Base-by-base conservation (phyloP, 2,113 vertebrate species). In the Triplophysa tibetana region DNA sequence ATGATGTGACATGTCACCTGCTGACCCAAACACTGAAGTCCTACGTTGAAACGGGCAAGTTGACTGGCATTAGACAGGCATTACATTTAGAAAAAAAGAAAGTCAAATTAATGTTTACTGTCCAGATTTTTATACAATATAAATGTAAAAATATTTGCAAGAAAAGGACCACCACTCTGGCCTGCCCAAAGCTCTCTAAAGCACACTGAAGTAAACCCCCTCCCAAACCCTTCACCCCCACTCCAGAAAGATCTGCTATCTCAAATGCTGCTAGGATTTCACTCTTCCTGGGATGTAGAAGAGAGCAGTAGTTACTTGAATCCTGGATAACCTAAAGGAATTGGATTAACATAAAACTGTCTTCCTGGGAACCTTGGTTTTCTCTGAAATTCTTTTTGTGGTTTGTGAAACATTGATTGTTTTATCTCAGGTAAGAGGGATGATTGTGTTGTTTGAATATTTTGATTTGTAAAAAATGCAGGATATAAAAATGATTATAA, bases 111-210 rank as follows among this genome's bases (percentile, higher is more conserved):
- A 38, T 45, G 29, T 70, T 83, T 80, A 80, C 16, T 45, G 74
- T 70, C 13, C 38, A 80, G 45, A 54, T 26, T 80, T 94, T 94
- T 94, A 94, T 93, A 92, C 33, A 7, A 4, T 33, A 33, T 94
- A 94, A 91, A 85, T 0, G 0, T 73, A 80, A 87, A 93, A 93
- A 91, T 91, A 91, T 92, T 85, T 85, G 85, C 1, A 76, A 91
- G 88, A 87, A 61, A 80, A 81, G 69, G 75, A 77, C 80, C 88
- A 85, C 87, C 87, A 86, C 86, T 86, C 81, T 64, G 48, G 61
- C 86, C 91, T 89, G 89, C 50, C 77, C 90, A 90, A 87, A 88
- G 91, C 91, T 90, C 84, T 88, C 89, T 83, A 86, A 80, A 88
- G 88, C 87, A 82, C 87, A 92, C 41, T 24, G 50, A 82, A 82